phyloP scores from a whole-genome alignment of 2,888 invertebrate species.

The Acleris holmiana region DNA sequence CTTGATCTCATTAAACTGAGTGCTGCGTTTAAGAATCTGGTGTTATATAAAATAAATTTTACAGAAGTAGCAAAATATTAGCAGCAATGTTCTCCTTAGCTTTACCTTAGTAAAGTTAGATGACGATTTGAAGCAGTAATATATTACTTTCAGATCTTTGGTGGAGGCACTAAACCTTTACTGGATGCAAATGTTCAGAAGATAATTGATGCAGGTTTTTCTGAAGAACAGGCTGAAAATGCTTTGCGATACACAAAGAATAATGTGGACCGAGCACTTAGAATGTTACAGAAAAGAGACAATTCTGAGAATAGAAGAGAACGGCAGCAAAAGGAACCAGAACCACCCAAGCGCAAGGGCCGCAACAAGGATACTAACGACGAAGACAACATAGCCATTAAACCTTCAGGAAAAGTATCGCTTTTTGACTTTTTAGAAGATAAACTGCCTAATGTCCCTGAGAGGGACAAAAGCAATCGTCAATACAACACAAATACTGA shows the following conservation, averaged over 20 bases:
- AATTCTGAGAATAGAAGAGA: slow-evolving; percentile 77
- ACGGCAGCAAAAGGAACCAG: slow-evolving; percentile 69
- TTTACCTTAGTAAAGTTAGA: too few species aligned
- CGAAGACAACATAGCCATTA: slow-evolving; percentile 85
- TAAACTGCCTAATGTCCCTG: slow-evolving; percentile 87
- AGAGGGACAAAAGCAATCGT: slow-evolving; percentile 68
- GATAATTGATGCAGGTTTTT: slow-evolving; percentile 91
- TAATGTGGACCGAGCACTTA: slow-evolving; percentile 89
- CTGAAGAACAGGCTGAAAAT: slow-evolving; percentile 90
- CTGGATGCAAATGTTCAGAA: slow-evolving; percentile 90
- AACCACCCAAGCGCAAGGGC: slow-evolving; percentile 75
- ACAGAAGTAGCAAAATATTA: too few species aligned
- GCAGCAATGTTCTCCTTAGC: too few species aligned
- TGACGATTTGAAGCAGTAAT: background rate
- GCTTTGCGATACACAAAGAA: slow-evolving; percentile 89
- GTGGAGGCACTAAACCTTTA: slow-evolving; percentile 87
- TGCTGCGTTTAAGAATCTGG: too few species aligned
- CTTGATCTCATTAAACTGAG: too few species aligned
- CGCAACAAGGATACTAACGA: slow-evolving; percentile 78
- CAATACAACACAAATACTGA: slow-evolving; percentile 60
- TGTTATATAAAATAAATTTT: too few species aligned
- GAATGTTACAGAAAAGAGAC: slow-evolving; percentile 85
- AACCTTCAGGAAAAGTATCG: slow-evolving; percentile 91
- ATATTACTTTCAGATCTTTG: slow-evolving; percentile 76
- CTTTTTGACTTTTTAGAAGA: slow-evolving; percentile 93